Evolutionary conservation across 2,888 invertebrate species (phyloP), one percentile per base, ranked within the genome.

Genomic region (Cheilosia soror): DNA sequence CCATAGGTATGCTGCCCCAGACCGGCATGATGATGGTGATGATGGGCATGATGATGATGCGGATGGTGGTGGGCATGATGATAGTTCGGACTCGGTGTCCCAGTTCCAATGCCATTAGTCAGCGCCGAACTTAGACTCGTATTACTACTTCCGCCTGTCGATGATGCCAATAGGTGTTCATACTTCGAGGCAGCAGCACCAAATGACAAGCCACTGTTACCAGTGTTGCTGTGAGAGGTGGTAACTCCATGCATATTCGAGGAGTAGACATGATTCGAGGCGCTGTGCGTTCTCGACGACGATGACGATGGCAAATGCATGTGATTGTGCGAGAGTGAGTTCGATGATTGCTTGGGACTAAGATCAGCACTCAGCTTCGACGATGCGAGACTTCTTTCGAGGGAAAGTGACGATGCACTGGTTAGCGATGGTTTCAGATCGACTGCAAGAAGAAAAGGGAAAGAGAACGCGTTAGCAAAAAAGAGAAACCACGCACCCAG

Each of bases 351-450:
- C 63, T 88, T 88, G 0, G 88, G 87, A 78, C 87, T 88, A 6
- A 82, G 83, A 58, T 84, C 76, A 5, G 88, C 75, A 63, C 86
- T 85, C 31, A 88, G 81, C 66, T 88, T 88, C 27, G 87, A 84
- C 7, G 85, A 81, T 58, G 86, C 75, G 11, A 87, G 62, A 55
- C 71, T 87, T 29, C 87, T 20, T 77, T 92, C 91, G 66, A 91
- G 75, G 2, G 92, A 91, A 66, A 90, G 89, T 27, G 88, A 87
- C 13, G 87, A 77, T 47, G 87, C 62, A 72, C 76, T 72, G 25
- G 60, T 62, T 15, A 92, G 87, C n/a, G 91, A 89, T 5, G 92
- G 90, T 87, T 92, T 92, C 53, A 91, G 88, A 88, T 92, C 92
- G 90, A 87, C 75, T 69, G 25, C 47, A 72, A 73, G n/a, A 44